Conservation (phyloP, 2,797 vertebrate genomes). For the Sebastes hopkinsi region DNA sequence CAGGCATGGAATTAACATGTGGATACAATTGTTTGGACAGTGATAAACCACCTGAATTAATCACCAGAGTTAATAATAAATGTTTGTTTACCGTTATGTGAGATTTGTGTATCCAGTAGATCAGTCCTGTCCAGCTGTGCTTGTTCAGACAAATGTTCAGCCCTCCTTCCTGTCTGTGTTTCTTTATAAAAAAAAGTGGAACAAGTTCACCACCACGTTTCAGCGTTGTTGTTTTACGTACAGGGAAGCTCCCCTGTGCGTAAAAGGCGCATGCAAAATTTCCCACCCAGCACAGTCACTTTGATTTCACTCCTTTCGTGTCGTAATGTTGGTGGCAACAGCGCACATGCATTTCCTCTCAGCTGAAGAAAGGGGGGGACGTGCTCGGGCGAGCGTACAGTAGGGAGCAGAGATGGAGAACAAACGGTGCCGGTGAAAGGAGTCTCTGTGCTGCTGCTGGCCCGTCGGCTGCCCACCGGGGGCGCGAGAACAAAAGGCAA, state of each 20-base stretch:
- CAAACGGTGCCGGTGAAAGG: slow-evolving; percentile 60
- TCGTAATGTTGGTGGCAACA: background rate
- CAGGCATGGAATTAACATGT: background rate
- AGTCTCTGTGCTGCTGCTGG: slow-evolving; percentile 61
- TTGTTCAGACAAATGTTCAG: background rate
- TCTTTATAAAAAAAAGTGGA: slow-evolving; percentile 24
- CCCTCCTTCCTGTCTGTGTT: background rate
- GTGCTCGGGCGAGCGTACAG: slow-evolving; percentile 30
- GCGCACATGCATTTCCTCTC: slow-evolving; percentile 20
- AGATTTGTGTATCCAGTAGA: background rate
- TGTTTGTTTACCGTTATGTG: slow-evolving; percentile 48
- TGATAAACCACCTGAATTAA: background rate
- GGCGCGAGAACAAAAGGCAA: slow-evolving; percentile 64
- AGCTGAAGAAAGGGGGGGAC: background rate
- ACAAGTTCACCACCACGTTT: slow-evolving; percentile 14
- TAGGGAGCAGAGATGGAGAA: slow-evolving; percentile 11
- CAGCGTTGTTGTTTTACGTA: background rate
- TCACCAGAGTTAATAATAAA: background rate
- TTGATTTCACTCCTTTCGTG: background rate
- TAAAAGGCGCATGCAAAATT: background rate
- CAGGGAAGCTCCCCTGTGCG: background rate
- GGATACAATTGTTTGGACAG: background rate
- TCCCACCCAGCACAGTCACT: background rate
- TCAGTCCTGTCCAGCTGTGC: background rate
- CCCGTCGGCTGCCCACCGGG: slow-evolving; percentile 51